phyloP scores from a whole-genome alignment of 2,888 invertebrate genomes.

The Tiphia femorata region DNA sequence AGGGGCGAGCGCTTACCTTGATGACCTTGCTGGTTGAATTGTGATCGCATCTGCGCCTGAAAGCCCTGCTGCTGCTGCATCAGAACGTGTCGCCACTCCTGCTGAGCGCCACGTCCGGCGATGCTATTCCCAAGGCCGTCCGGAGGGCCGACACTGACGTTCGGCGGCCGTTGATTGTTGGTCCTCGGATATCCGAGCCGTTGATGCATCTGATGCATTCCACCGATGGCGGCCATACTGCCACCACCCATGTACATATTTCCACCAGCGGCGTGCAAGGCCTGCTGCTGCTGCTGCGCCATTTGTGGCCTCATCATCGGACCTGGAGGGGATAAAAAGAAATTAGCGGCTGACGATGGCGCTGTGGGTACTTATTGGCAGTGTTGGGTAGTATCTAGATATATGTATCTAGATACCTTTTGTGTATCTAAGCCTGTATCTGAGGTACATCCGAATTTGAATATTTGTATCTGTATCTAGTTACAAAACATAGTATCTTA shows the following conservation, averaged over 20 bases:
- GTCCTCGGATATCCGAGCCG: constrained; percentile 68
- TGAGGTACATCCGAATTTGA: too few relatives aligned
- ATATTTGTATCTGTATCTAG: too few relatives aligned
- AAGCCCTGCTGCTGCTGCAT: constrained; percentile 74
- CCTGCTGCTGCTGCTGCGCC: constrained; percentile 72
- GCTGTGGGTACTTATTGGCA: too few relatives aligned
- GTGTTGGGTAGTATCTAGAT: too few relatives aligned
- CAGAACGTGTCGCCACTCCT: constrained; percentile 76
- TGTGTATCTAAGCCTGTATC: too few relatives aligned
- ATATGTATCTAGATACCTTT: too few relatives aligned
- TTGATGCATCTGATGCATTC: constrained; percentile 68
- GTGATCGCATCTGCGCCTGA: constrained; percentile 70
- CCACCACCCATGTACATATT: constrained; percentile 68
- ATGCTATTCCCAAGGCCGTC: constrained; percentile 71
- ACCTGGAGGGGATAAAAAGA: constrained; percentile 69
- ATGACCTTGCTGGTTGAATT: constrained; percentile 71
- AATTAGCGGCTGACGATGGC: too few relatives aligned
- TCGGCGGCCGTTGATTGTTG: constrained; percentile 73
- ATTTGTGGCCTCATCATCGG: constrained; percentile 79
- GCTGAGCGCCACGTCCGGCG: constrained; percentile 66
- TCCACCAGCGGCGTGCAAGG: constrained; percentile 64
- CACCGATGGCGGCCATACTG: constrained; percentile 67
- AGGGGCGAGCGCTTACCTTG: constrained; percentile 55
- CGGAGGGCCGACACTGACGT: constrained; percentile 73
- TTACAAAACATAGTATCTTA: too few relatives aligned